Evolutionary conservation across 2,888 invertebrate genomes (phyloP).

Genomic region (Oscheius sp.): DNA sequence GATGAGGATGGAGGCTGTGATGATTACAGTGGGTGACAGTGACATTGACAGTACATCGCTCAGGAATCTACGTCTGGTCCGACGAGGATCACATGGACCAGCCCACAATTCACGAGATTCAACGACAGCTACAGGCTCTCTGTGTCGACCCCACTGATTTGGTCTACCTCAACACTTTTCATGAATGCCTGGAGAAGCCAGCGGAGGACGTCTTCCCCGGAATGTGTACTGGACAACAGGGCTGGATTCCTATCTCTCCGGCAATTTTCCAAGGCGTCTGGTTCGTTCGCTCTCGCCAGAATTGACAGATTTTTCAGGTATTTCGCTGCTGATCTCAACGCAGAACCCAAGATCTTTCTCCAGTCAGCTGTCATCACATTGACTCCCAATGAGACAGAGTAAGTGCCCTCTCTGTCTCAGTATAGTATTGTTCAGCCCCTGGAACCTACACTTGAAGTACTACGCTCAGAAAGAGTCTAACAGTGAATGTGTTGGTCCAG

Average conservation of each 20-base stretch:
- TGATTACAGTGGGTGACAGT: neutral
- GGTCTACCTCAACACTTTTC: constrained; percentile 64
- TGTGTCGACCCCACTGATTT: constrained; percentile 64
- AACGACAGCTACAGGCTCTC: constrained; percentile 55
- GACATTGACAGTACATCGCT: neutral
- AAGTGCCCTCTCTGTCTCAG: neutral
- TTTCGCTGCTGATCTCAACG: constrained; percentile 60
- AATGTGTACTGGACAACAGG: constrained; percentile 26
- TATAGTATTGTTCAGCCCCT: constrained; percentile 26
- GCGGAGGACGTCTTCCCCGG: constrained; percentile 13
- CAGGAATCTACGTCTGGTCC: constrained; percentile 62
- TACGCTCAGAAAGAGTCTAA: constrained; percentile 60
- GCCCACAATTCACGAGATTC: constrained; percentile 61
- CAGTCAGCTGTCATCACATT: constrained; percentile 57
- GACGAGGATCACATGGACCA: constrained; percentile 67
- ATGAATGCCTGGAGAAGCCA: constrained; percentile 46
- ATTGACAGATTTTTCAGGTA: constrained; percentile 37
- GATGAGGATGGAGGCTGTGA: constrained; percentile 64
- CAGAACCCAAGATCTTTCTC: constrained; percentile 58
- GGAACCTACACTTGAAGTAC: constrained; percentile 46
- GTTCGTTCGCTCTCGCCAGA: constrained; percentile 19
- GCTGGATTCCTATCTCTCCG: constrained; percentile 49
- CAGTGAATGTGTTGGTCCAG: constrained; percentile 54
- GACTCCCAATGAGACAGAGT: constrained; percentile 43
- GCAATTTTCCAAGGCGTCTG: constrained; percentile 56